Evolutionary conservation across 2,888 invertebrate genomes (phyloP), one percentile per base, ranked within the genome.

Genomic region (Macaria notata): DNA sequence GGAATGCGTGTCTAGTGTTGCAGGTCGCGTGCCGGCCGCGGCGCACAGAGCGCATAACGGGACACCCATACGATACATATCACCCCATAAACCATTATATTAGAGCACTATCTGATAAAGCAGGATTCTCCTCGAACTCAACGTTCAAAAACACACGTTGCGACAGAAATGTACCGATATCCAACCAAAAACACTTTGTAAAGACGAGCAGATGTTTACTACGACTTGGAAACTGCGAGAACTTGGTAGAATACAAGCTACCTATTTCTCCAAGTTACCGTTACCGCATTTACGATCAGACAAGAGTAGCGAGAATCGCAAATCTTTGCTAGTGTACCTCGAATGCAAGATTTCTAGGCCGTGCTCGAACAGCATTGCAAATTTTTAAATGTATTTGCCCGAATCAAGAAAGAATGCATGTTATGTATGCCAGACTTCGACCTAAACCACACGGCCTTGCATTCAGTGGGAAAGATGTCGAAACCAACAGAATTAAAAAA

Each of bases 261-360:
- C 41, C 6, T 41, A 41, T 41, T 8, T n/a, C 9, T 9, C n/a
- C n/a, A 9, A 41, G 41, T 41, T 41, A 41, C 8, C n/a, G n/a
- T 41, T 41, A 41, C 4, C 9, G 7, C 19, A 59, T 53, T 44
- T 31, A 33, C 64, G 63, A 67, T 65, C 69, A 68, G 71, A 68
- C 33, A 4, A 7, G 7, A 36, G 33, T 36, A 36, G 5, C 33
- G 4, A 36, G 33, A 65, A 65, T 61, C 46, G 54, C 55, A 55
- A 49, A 71, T 72, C 65, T 64, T 63, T 75, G 65, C 66, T 68
- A 60, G 72, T 19, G 33, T 69, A 66, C 65, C 64, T 68, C 73
- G 76, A 79, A 77, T 80, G 72, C 72, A 55, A 73, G 72, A 78
- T 79, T 83, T 86, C 76, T 81, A 79, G 85, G 83, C 74, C 83